Percentiles rank a stretch among this genome's conserved stretches.
phyloP scores from a whole-genome alignment of 2,113 vertebrate genomes.

The Corythoichthys intestinalis region DNA sequence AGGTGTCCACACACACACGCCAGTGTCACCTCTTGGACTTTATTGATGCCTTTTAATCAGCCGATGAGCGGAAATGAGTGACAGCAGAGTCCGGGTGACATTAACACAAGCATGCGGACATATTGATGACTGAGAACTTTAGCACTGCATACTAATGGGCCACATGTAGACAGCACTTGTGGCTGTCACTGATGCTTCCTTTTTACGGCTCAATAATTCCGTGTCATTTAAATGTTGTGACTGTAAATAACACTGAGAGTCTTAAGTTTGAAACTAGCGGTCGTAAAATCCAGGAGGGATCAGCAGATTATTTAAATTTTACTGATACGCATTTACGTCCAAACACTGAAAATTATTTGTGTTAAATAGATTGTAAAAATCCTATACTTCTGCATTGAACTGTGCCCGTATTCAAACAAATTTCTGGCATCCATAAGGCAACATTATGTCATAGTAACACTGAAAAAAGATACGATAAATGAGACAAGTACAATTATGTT shows the following conservation, averaged over 20 bases:
- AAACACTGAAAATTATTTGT: too few species aligned
- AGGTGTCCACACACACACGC: conserved; percentile 25
- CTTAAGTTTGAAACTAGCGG: not conserved
- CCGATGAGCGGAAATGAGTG: conserved; percentile 14
- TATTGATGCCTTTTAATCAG: conserved; percentile 35
- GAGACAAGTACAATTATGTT: not conserved
- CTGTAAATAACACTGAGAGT: not conserved
- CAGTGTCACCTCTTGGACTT: conserved; percentile 18
- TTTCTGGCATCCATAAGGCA: too few species aligned
- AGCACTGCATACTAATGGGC: conserved; percentile 32
- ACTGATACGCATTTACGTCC: not conserved
- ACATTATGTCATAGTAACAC: too few species aligned
- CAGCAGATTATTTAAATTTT: not conserved
- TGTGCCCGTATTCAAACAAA: too few species aligned
- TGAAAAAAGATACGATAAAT: too few species aligned
- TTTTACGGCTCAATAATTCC: not conserved
- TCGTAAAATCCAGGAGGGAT: not conserved
- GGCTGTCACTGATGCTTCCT: not conserved
- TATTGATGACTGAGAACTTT: conserved; percentile 37
- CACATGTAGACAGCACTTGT: not conserved
- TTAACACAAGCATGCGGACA: conserved; percentile 30
- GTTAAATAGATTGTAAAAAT: too few species aligned
- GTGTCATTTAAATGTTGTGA: not conserved
- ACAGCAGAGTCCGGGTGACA: conserved; percentile 19
- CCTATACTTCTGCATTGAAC: too few species aligned